These are phyloP conservation scores for Allolobophora icterica DNA, from an alignment of 2,888 invertebrate genomes.

Conservation along the genomic window DNA sequence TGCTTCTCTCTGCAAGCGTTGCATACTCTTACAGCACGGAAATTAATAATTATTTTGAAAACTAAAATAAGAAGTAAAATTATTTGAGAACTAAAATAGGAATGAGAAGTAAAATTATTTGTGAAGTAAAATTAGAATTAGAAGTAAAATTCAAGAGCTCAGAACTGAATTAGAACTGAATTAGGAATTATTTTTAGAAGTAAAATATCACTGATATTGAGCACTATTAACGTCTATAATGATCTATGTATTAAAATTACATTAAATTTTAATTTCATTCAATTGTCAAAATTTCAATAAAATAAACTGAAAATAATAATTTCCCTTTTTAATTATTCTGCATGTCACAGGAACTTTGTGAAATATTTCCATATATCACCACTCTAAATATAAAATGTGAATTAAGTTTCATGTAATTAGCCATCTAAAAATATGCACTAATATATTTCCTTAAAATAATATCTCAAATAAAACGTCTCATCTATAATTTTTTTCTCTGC, in stretches of 20 bases:
- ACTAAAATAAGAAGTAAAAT: too few species aligned
- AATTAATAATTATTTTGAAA: too few species aligned
- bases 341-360: background rate
- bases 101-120: too few species aligned
- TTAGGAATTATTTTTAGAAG: too few species aligned
- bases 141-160: too few species aligned
- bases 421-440: background rate
- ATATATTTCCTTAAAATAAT: background rate
- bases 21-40: too few species aligned
- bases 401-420: background rate
- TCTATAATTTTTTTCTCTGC: background rate
- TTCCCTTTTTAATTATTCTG: background rate
- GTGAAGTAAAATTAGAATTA: too few species aligned
- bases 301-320: background rate
- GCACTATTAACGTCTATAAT: too few species aligned
- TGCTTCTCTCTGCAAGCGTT: too few species aligned
- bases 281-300: background rate
- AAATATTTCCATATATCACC: background rate
- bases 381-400: background rate
- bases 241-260: background rate
- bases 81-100: too few species aligned
- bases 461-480: background rate
- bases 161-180: too few species aligned
- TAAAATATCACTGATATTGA: too few species aligned
- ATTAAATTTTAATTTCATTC: background rate